Conservation (phyloP, 2,888 invertebrate genomes). For the Drosophila meridiana region DNA sequence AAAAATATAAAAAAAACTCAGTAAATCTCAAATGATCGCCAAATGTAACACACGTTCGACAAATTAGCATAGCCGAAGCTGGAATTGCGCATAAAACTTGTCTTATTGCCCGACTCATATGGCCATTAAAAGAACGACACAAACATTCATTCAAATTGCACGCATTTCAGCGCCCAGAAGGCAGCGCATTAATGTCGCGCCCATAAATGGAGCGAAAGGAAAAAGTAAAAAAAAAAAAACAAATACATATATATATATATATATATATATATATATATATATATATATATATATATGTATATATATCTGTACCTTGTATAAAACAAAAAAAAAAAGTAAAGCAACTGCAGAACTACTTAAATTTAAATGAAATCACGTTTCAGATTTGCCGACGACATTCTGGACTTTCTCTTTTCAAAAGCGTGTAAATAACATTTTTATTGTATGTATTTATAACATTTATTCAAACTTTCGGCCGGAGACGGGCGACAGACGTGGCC, state of each 20-base stretch:
- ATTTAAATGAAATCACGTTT: constrained; percentile 72
- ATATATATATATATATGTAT: background rate
- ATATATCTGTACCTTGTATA: background rate
- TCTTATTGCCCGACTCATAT: constrained; percentile 57
- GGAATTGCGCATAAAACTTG: constrained; percentile 64
- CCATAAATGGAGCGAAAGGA: constrained; percentile 31
- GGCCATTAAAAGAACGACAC: constrained; percentile 25
- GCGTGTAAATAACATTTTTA: constrained; percentile 80
- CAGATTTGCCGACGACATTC: constrained; percentile 43
- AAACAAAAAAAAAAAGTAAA: constrained; percentile 15
- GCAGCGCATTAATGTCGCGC: constrained; percentile 39
- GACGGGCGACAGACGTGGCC: constrained; percentile 18
- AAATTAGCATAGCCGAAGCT: constrained; percentile 52
- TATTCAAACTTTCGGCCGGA: constrained; percentile 63
- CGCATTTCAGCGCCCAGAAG: constrained; percentile 41
- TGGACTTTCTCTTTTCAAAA: constrained; percentile 83
- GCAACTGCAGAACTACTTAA: constrained; percentile 67
- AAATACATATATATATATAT: background rate
- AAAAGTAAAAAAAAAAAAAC: constrained; percentile 19
- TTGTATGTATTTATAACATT: constrained; percentile 70
- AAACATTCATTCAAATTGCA: constrained; percentile 48
- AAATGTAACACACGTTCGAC: constrained; percentile 68
- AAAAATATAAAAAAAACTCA: background rate
- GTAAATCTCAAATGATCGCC: constrained; percentile 25
- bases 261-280: background rate